These are phyloP conservation scores for Cheilinus undulatus DNA, from an alignment of 2,113 vertebrate species.

Conservation along the genomic window DNA sequence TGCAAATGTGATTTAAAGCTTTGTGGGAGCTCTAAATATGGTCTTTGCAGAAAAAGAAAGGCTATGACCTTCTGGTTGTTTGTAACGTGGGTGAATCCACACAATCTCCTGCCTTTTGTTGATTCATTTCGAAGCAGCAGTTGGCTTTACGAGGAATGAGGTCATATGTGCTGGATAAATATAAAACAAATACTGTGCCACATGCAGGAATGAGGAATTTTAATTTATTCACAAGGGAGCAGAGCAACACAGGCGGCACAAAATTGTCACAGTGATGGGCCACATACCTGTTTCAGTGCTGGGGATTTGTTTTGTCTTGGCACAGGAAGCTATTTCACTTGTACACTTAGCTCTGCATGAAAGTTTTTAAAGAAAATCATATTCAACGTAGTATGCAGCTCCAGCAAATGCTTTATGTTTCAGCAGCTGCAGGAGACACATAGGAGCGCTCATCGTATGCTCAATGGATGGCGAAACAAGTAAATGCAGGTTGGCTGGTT, in stretches of 20 bases:
- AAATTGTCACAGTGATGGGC: background rate
- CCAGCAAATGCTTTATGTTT: no score
- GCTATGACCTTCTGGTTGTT: constrained; percentile 53
- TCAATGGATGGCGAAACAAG: no score
- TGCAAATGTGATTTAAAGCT: constrained; percentile 7
- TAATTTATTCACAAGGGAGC: background rate
- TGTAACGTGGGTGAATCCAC: constrained; percentile 43
- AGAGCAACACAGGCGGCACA: background rate
- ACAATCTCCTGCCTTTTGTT: constrained; percentile 36
- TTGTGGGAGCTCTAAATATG: constrained; percentile 21
- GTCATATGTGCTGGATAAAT: constrained; percentile 1
- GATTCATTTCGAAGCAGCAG: constrained; percentile 24
- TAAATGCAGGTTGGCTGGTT: no score
- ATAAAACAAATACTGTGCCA: background rate
- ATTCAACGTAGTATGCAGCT: no score
- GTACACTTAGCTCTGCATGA: no score
- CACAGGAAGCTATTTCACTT: background rate
- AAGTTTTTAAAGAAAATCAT: no score
- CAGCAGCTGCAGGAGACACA: no score
- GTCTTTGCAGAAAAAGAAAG: constrained; percentile 35
- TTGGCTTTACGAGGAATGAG: constrained; percentile 9
- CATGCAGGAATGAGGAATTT: background rate
- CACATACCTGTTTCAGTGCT: background rate
- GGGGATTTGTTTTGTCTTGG: background rate
- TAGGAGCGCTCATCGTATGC: no score